Percentiles rank a stretch among this genome's conserved stretches.
Evolutionary conservation across 1,140 invertebrate species (phyloP).

Genomic region (Heliconius congener): DNA sequence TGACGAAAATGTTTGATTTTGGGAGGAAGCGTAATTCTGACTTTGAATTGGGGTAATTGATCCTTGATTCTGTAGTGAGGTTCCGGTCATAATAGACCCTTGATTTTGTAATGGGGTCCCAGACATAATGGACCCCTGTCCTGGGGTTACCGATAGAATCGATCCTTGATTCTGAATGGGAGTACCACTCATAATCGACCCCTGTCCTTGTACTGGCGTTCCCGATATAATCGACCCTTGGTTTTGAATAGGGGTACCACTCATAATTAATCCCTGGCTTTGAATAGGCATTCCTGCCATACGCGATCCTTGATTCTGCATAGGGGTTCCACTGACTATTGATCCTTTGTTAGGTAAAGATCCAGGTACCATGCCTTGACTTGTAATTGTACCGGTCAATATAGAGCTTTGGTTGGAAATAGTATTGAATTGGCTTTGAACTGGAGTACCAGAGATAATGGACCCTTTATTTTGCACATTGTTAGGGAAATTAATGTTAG

Average conservation of each 20-base stretch:
- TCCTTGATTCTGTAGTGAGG: conserved; percentile 32
- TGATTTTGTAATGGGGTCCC: conserved; percentile 20
- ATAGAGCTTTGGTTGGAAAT: conserved; percentile 37
- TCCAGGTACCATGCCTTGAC: conserved; percentile 20
- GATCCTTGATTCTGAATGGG: conserved; percentile 3
- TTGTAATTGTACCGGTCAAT: conserved; percentile 24
- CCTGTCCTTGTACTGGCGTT: neutral
- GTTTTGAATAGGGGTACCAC: conserved; percentile 17
- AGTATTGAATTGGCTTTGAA: conserved; percentile 19
- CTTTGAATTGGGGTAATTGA: conserved; percentile 41
- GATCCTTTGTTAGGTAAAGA: conserved; percentile 24
- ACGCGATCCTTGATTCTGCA: conserved; percentile 27
- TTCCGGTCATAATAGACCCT: conserved; percentile 22
- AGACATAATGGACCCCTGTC: no score
- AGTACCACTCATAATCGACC: neutral
- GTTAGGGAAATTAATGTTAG: neutral
- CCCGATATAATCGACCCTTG: conserved; percentile 29
- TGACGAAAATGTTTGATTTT: no score
- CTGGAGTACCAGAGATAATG: conserved; percentile 20
- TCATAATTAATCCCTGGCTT: conserved; percentile 30
- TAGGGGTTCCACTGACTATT: conserved; percentile 24
- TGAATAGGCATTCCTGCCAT: conserved; percentile 15
- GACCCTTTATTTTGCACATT: conserved; percentile 21
- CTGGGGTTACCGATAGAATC: conserved; percentile 21
- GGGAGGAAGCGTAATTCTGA: no score